phyloP scores from a whole-genome alignment of 1,140 invertebrate species.

The Aradophagus sp. region DNA sequence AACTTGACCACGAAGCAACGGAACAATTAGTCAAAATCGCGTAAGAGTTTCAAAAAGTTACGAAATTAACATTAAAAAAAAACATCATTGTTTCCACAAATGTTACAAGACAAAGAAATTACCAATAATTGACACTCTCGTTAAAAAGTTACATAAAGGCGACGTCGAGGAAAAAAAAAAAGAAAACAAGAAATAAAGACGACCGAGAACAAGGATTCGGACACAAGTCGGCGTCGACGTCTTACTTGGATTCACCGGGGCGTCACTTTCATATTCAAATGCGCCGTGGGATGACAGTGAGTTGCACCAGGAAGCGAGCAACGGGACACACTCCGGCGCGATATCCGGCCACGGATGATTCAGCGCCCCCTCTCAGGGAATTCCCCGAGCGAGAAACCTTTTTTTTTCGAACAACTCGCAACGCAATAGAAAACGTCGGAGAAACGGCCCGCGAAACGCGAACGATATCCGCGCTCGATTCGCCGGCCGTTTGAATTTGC shows the following conservation, averaged over 20 bases:
- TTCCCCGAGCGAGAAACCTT: constrained; percentile 3
- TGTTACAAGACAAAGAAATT: no score
- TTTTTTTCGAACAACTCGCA: neutral
- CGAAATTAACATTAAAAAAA: no score
- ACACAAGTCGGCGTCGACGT: no score
- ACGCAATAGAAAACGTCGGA: no score
- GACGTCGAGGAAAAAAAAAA: constrained; percentile 10
- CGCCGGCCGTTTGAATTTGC: constrained; percentile 13
- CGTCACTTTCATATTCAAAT: constrained; percentile 31
- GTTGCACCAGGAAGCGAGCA: constrained; percentile 30
- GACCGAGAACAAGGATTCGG: no score
- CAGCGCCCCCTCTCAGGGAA: constrained; percentile 10
- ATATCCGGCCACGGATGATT: constrained; percentile 25
- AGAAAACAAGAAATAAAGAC: no score
- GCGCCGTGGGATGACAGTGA: neutral
- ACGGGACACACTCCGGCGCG: constrained; percentile 11
- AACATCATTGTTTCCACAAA: no score
- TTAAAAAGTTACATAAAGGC: constrained; percentile 11
- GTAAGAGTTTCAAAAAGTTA: no score
- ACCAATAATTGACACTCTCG: no score
- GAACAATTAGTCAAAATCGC: no score
- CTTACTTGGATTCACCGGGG: constrained; percentile 29
- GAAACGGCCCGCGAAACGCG: no score
- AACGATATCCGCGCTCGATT: neutral
- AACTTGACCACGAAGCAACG: no score